Evolutionary conservation across 2,797 vertebrate species (phyloP).

Genomic region (Holocentrus rufus): DNA sequence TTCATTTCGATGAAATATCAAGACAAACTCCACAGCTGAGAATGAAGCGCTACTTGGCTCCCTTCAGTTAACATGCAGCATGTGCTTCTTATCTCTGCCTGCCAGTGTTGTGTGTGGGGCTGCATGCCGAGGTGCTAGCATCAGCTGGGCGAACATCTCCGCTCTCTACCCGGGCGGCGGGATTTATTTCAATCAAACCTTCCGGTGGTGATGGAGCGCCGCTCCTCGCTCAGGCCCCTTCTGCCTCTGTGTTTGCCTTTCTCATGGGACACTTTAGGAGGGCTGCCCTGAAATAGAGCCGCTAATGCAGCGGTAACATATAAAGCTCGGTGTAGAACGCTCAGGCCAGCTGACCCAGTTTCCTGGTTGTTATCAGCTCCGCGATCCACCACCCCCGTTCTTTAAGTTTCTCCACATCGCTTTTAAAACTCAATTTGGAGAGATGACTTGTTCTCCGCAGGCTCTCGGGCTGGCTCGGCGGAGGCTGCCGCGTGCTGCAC

Average conservation of each 20-base stretch:
- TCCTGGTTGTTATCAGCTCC: conserved; percentile 5
- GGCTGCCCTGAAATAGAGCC: conserved; percentile 20
- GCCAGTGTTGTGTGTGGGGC: conserved; percentile 28
- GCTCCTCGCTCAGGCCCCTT: conserved; percentile 19
- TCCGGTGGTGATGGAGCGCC: conserved; percentile 25
- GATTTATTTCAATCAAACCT: conserved; percentile 50
- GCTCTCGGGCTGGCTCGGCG: conserved; percentile 25
- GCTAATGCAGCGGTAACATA: conserved; percentile 31
- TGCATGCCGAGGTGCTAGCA: conserved; percentile 24
- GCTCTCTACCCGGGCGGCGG: conserved; percentile 18
- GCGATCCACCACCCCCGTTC: conserved; percentile 5
- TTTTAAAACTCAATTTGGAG: conserved; percentile 39
- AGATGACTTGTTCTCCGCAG: conserved; percentile 45
- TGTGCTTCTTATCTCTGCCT: conserved; percentile 32
- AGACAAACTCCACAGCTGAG: background rate
- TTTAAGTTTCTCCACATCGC: conserved; percentile 9
- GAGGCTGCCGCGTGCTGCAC: conserved; percentile 26
- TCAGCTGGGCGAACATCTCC: conserved; percentile 33
- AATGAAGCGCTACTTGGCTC: conserved; percentile 9
- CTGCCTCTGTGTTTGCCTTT: conserved; percentile 42
- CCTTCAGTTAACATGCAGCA: conserved; percentile 37
- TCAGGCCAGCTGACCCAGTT: conserved; percentile 23
- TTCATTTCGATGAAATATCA: conserved; percentile 28
- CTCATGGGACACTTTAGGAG: conserved; percentile 14
- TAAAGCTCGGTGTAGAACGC: background rate